Conservation (phyloP, 2,113 vertebrate species). For the Cyprinus carpio region DNA sequence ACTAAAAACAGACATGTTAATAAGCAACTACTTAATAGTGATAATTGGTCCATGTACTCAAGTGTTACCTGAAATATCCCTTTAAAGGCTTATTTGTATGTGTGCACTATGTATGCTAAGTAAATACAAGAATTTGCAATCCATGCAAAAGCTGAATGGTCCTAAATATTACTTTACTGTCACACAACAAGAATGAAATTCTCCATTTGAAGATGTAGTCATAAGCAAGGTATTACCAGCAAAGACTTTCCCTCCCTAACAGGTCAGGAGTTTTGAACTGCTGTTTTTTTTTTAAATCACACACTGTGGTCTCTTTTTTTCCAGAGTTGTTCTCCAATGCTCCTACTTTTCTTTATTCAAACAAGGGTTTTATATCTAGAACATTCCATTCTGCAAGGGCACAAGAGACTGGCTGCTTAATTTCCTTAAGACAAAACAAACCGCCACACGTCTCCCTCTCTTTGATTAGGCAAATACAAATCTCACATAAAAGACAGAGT, state of each 20-base stretch:
- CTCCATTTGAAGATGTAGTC: neutral
- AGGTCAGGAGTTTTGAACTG: neutral
- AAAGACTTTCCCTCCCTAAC: neutral
- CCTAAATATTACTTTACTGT: neutral
- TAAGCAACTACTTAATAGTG: too few relatives aligned
- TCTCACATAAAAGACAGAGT: conserved; percentile 4
- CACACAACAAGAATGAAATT: neutral
- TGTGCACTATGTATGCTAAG: too few relatives aligned
- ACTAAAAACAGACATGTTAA: too few relatives aligned
- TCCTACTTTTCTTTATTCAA: conserved; percentile 29
- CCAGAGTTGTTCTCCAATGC: conserved; percentile 32
- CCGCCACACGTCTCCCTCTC: conserved; percentile 34
- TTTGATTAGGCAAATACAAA: conserved; percentile 27
- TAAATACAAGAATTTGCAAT: too few relatives aligned
- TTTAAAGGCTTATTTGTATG: neutral
- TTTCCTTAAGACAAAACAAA: conserved; percentile 57
- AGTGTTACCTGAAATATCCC: neutral
- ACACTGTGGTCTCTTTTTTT: neutral
- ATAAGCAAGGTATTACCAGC: neutral
- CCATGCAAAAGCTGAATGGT: neutral
- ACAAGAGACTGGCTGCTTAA: conserved; percentile 53
- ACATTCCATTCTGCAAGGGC: conserved; percentile 27
- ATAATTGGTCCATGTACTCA: too few relatives aligned
- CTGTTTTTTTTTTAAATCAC: neutral
- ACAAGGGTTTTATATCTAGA: conserved; percentile 52